Percentiles rank a stretch among this genome's conserved stretches.
phyloP scores from a whole-genome alignment of 1,140 invertebrate species.

The Leptestheria dahalacensis region DNA sequence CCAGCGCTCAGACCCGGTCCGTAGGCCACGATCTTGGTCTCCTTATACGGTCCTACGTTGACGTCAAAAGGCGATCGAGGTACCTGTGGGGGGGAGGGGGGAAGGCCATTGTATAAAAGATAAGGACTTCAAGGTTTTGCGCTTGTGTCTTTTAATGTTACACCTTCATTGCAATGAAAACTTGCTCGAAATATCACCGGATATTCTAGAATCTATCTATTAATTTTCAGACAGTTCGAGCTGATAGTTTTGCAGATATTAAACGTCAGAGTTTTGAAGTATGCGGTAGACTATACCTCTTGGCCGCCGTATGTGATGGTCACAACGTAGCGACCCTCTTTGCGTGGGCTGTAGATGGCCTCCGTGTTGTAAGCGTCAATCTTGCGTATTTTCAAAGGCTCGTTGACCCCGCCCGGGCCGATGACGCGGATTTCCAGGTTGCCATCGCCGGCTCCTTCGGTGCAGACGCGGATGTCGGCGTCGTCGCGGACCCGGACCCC shows the following conservation, averaged over 20 bases:
- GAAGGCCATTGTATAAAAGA: no score
- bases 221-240: no score
- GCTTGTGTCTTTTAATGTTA: no score
- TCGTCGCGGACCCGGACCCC: constrained; percentile 69
- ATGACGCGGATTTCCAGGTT: constrained; percentile 59
- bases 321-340: constrained; percentile 61
- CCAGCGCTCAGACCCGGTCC: constrained; percentile 73
- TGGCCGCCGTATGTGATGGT: constrained; percentile 59
- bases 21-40: constrained; percentile 65
- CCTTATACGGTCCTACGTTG: constrained; percentile 66
- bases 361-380: constrained; percentile 49
- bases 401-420: constrained; percentile 42
- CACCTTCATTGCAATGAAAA: no score
- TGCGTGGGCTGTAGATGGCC: constrained; percentile 51
- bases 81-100: no score
- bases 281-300: constrained; percentile 56
- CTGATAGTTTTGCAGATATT: no score
- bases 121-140: no score
- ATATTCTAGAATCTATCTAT: no score
- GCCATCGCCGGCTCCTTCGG: constrained; percentile 72
- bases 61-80: constrained; percentile 64
- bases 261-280: no score
- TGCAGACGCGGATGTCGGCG: constrained; percentile 68
- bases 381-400: constrained; percentile 34
- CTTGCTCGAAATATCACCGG: no score